These are phyloP conservation scores for Ataeniobius toweri DNA, from an alignment of 2,797 vertebrate species.

Conservation along the genomic window DNA sequence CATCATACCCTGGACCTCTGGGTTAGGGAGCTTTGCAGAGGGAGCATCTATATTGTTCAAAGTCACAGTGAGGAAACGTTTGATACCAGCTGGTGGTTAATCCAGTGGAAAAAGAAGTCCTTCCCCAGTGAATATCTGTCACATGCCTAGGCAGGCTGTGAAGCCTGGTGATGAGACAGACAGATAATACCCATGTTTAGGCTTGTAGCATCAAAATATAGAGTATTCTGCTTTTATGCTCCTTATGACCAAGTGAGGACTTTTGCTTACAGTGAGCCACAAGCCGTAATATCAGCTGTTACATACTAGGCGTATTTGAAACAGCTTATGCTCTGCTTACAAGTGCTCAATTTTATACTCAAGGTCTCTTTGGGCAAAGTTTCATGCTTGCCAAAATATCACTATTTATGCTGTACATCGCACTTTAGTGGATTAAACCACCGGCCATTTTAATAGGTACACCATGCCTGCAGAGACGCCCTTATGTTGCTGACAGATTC, in stretches of 20 bases:
- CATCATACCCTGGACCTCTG: constrained; percentile 47
- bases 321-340: background rate
- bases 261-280: constrained; percentile 9
- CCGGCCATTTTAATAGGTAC: background rate
- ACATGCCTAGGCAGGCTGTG: constrained; percentile 37
- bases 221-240: constrained; percentile 25
- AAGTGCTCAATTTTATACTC: background rate
- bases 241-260: constrained; percentile 10
- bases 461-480: background rate
- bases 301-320: background rate
- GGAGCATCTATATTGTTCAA: constrained; percentile 48
- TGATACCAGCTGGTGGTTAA: constrained; percentile 56
- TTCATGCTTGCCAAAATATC: background rate
- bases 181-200: constrained; percentile 30
- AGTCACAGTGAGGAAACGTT: constrained; percentile 38
- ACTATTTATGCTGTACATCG: background rate
- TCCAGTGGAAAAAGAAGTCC: constrained; percentile 45
- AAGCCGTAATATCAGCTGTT: constrained; percentile 8
- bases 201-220: constrained; percentile 20
- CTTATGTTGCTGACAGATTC: background rate
- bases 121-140: constrained; percentile 35
- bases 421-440: background rate
- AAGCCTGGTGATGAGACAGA: constrained; percentile 34
- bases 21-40: constrained; percentile 34
- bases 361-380: background rate